phyloP scores from a whole-genome alignment of 2,888 invertebrate genomes.

The Latheticus oryzae region DNA sequence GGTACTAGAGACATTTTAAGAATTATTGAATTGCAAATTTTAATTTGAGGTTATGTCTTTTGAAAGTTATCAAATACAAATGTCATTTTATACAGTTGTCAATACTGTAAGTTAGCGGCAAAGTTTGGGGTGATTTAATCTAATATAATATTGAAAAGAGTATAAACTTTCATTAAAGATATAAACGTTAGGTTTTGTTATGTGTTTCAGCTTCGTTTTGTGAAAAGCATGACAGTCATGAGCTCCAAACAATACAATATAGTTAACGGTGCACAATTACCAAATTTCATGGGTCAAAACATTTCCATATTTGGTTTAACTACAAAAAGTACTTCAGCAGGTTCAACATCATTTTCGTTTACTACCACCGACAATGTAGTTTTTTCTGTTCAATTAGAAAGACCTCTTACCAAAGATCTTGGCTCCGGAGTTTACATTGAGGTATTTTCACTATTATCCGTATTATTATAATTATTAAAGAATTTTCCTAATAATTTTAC shows the following conservation, averaged over 20 bases:
- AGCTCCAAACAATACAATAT: constrained; percentile 47
- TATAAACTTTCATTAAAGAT: no score
- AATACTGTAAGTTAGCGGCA: neutral
- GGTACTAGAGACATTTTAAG: constrained; percentile 69
- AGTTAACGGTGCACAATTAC: constrained; percentile 59
- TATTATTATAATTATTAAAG: constrained; percentile 3
- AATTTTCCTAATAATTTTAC: constrained; percentile 32
- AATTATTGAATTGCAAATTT: neutral
- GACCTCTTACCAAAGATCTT: constrained; percentile 54
- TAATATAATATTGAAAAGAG: no score
- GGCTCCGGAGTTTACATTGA: constrained; percentile 62
- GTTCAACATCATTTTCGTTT: constrained; percentile 58
- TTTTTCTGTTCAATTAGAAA: constrained; percentile 57
- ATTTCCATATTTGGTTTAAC: constrained; percentile 60
- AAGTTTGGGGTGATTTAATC: no score
- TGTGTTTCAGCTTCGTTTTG: no score
- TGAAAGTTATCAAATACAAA: neutral
- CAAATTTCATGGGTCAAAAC: constrained; percentile 56
- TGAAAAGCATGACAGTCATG: constrained; percentile 5
- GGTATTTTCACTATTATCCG: constrained; percentile 48
- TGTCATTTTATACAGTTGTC: neutral
- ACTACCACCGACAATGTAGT: constrained; percentile 57
- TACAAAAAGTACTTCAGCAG: constrained; percentile 51
- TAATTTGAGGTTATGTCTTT: constrained; percentile 13
- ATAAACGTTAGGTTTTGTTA: no score